Conservation (phyloP, 2,113 vertebrate genomes). For the Pachycephala philippinensis region DNA sequence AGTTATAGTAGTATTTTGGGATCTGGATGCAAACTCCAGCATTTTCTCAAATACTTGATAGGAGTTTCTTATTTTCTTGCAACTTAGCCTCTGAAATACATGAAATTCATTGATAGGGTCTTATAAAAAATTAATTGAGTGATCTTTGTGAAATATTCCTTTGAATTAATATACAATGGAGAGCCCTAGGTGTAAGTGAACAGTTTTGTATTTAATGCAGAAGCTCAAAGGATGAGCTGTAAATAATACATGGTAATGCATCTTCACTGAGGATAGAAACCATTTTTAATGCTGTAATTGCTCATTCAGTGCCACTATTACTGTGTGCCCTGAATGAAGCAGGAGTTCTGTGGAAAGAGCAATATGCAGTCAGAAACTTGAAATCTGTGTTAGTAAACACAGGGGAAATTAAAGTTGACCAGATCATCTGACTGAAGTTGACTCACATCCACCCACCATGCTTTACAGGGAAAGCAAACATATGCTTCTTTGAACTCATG, state of each 20-base stretch:
- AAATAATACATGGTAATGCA: background rate
- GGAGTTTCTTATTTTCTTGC: background rate
- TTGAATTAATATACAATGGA: background rate
- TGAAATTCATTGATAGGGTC: background rate
- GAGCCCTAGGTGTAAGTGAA: background rate
- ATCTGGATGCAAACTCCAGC: background rate
- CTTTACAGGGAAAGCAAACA: constrained; percentile 10
- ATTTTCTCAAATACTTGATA: background rate
- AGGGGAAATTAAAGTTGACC: constrained; percentile 29
- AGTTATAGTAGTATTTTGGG: background rate
- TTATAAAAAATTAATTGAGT: background rate
- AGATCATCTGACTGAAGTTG: constrained; percentile 37
- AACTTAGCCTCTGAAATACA: background rate
- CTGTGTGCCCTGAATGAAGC: background rate
- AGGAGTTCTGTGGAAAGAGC: constrained; percentile 13
- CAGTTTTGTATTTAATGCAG: background rate
- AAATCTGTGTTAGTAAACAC: constrained; percentile 32
- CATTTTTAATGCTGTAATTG: background rate
- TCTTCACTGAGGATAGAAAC: background rate
- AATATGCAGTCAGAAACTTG: background rate
- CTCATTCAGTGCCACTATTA: background rate
- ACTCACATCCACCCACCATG: constrained; percentile 42
- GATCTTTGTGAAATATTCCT: background rate
- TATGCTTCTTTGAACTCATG: constrained; percentile 34
- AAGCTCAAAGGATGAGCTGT: background rate